phyloP scores from a whole-genome alignment of 2,888 invertebrate genomes.

The Cosmorhoe ocellata region DNA sequence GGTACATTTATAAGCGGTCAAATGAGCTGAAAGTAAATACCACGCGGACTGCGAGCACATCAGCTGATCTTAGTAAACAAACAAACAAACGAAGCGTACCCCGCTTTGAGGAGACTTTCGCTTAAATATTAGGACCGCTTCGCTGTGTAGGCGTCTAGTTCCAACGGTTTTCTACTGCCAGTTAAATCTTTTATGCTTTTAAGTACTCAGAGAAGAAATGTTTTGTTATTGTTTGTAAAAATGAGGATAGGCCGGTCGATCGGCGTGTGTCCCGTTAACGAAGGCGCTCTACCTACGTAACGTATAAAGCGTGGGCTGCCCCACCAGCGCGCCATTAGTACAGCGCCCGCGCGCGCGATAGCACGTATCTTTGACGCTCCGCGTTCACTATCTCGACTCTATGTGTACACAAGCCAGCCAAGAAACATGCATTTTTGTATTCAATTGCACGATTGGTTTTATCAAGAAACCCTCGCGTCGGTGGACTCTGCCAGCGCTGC shows the following conservation, averaged over 20 bases:
- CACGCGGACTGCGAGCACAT: constrained; percentile 48
- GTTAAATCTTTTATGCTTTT: constrained; percentile 43
- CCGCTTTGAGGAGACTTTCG: constrained; percentile 43
- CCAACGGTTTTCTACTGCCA: constrained; percentile 24
- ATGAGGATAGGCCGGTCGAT: constrained; percentile 80
- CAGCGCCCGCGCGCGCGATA: constrained; percentile 78
- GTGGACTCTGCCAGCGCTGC: constrained; percentile 69
- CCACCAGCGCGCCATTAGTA: constrained; percentile 78
- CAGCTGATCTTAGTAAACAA: constrained; percentile 76
- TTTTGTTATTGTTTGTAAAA: constrained; percentile 76
- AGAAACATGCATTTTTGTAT: constrained; percentile 76
- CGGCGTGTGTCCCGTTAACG: constrained; percentile 78
- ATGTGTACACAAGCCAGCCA: constrained; percentile 75
- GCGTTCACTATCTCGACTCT: constrained; percentile 76
- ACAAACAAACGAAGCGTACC: constrained; percentile 39
- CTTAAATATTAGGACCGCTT: constrained; percentile 30
- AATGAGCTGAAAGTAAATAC: constrained; percentile 38
- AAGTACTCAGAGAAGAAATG: constrained; percentile 48
- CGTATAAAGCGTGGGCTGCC: constrained; percentile 79
- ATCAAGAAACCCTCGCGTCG: constrained; percentile 75
- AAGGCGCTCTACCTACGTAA: constrained; percentile 74
- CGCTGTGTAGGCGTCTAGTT: constrained; percentile 22
- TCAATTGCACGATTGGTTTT: constrained; percentile 75
- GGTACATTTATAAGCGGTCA: constrained; percentile 12
- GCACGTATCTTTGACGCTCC: constrained; percentile 73